Conservation (phyloP, 1,140 invertebrate genomes). For the Bombus vancouverensis region DNA sequence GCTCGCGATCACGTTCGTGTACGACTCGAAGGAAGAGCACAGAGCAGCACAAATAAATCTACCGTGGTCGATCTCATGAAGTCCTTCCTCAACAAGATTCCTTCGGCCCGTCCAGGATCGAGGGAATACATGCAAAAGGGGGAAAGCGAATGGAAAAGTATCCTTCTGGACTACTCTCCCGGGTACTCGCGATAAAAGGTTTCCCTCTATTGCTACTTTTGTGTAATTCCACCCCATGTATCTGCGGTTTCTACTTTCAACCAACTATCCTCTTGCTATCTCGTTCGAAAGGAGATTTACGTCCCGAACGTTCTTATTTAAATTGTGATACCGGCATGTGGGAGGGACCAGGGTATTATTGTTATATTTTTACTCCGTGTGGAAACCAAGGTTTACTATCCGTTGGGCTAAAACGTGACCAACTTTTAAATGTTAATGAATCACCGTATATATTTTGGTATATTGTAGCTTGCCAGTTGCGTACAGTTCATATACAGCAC, state of each 20-base stretch:
- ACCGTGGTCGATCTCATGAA: slow-evolving; percentile 58
- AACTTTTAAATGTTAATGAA: background rate
- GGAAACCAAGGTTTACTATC: background rate
- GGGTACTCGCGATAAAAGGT: slow-evolving; percentile 54
- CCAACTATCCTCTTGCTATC: slow-evolving; percentile 33
- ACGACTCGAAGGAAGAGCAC: background rate
- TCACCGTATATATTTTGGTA: background rate
- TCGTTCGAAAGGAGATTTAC: slow-evolving; percentile 49
- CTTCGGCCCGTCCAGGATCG: slow-evolving; percentile 1
- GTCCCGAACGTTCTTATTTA: slow-evolving; percentile 52
- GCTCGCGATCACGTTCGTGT: background rate
- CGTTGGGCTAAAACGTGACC: background rate
- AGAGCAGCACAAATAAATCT: slow-evolving; percentile 62
- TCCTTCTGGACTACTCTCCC: slow-evolving; percentile 42
- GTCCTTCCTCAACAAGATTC: slow-evolving; percentile 60
- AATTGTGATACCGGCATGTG: slow-evolving; percentile 20
- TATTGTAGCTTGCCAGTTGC: no score
- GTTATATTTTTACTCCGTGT: background rate
- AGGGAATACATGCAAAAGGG: slow-evolving; percentile 48
- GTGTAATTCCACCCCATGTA: slow-evolving; percentile 50
- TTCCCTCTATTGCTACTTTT: slow-evolving; percentile 48
- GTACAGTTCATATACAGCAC: no score
- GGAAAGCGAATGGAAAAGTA: slow-evolving; percentile 61
- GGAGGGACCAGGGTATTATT: background rate
- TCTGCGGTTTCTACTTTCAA: slow-evolving; percentile 46